Evolutionary conservation across 2,797 vertebrate genomes (phyloP).

Genomic region (Scolopax bukidnonensis): DNA sequence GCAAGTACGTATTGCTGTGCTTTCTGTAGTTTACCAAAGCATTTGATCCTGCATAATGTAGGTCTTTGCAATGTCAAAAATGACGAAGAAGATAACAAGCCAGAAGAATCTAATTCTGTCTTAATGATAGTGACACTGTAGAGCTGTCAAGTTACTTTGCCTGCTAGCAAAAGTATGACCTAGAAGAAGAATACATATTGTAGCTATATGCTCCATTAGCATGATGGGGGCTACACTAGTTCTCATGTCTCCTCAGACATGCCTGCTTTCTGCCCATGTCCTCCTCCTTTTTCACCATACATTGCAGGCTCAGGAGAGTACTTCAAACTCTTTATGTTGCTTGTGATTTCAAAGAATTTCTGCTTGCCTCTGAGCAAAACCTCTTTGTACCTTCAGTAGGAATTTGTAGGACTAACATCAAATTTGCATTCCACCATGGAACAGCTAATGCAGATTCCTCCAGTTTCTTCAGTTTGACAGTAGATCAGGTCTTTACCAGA

Average conservation of each 20-base stretch:
- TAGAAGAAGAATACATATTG: not conserved
- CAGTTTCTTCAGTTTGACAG: not conserved
- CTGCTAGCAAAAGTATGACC: not conserved
- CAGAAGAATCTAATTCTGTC: not conserved
- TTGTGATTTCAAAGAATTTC: not conserved
- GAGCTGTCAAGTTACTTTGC: not conserved
- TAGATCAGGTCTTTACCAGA: not conserved
- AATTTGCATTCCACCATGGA: not conserved
- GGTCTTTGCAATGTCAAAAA: not conserved
- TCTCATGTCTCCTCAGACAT: slow-evolving; percentile 18
- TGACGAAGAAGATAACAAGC: not conserved
- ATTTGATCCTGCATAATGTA: not conserved
- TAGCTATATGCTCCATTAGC: not conserved
- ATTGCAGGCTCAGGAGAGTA: not conserved
- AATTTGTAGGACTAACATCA: not conserved
- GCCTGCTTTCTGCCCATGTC: slow-evolving; percentile 7
- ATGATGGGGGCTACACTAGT: not conserved
- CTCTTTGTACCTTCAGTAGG: not conserved
- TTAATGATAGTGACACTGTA: not conserved
- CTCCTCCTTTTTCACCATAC: not conserved
- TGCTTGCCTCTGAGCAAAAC: not conserved
- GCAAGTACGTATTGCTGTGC: not conserved
- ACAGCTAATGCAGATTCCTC: not conserved
- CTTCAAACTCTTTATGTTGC: not conserved
- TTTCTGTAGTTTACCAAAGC: not conserved